Evolutionary conservation across 2,797 vertebrate species (phyloP).

Genomic region (Melanotaenia boesemani): DNA sequence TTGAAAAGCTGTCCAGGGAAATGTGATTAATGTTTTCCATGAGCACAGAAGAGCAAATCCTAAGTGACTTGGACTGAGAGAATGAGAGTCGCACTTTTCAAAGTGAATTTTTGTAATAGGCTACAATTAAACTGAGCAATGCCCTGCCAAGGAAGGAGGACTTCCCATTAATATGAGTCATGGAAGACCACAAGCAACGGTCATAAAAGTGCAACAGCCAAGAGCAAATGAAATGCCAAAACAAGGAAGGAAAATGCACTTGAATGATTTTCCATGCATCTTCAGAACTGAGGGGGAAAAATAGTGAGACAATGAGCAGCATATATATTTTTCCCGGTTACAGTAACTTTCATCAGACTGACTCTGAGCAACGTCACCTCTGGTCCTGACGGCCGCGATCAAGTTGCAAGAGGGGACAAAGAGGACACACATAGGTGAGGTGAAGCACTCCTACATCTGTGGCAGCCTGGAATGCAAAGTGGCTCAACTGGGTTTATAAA

Average conservation of each 20-base stretch:
- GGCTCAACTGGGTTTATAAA: slow-evolving; percentile 82
- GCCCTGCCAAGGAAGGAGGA: slow-evolving; percentile 46
- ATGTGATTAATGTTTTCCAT: slow-evolving; percentile 78
- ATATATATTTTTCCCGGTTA: slow-evolving; percentile 4
- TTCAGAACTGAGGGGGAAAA: background rate
- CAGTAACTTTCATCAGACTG: slow-evolving; percentile 13
- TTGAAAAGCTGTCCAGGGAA: slow-evolving; percentile 65
- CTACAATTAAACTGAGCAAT: slow-evolving; percentile 57
- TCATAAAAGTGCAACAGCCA: slow-evolving; percentile 67
- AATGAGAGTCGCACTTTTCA: slow-evolving; percentile 43
- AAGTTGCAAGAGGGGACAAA: slow-evolving; percentile 66
- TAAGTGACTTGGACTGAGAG: slow-evolving; percentile 34
- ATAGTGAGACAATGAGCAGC: slow-evolving; percentile 13
- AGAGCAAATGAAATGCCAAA: slow-evolving; percentile 38
- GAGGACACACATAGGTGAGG: slow-evolving; percentile 73
- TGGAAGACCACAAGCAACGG: slow-evolving; percentile 74
- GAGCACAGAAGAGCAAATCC: slow-evolving; percentile 59
- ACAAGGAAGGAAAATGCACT: slow-evolving; percentile 19
- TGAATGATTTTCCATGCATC: slow-evolving; percentile 17
- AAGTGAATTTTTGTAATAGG: slow-evolving; percentile 62
- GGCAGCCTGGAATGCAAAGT: slow-evolving; percentile 75
- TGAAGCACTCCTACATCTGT: slow-evolving; percentile 61
- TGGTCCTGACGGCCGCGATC: slow-evolving; percentile 20
- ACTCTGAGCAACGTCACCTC: slow-evolving; percentile 13
- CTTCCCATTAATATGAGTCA: slow-evolving; percentile 72